phyloP scores from a whole-genome alignment of 2,888 invertebrate species.

The Rhagonycha fulva region DNA sequence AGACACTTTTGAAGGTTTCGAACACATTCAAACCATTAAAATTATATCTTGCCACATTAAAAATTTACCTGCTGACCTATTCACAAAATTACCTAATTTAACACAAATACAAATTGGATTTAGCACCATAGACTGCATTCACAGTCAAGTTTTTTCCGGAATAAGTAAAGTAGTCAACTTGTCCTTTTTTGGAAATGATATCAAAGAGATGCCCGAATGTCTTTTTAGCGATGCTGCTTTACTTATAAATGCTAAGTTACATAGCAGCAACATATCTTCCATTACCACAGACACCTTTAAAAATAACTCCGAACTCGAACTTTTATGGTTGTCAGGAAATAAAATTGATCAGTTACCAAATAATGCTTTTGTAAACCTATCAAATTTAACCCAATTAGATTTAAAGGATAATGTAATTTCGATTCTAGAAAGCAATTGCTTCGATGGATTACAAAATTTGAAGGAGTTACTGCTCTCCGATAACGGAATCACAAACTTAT shows the following conservation, averaged over 20 bases:
- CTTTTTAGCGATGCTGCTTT: slow-evolving; percentile 4
- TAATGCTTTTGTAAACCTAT: slow-evolving; percentile 6
- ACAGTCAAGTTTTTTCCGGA: slow-evolving; percentile 1
- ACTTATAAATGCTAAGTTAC: slow-evolving; percentile 2
- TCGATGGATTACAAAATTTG: neutral
- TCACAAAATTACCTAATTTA: neutral
- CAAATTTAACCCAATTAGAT: neutral
- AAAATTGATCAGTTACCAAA: slow-evolving; percentile 2
- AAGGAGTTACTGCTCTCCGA: neutral
- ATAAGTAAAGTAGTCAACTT: slow-evolving; percentile 4
- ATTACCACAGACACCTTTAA: slow-evolving; percentile 2
- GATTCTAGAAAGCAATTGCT: neutral
- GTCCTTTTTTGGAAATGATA: slow-evolving; percentile 12
- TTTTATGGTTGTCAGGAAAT: slow-evolving; percentile 14
- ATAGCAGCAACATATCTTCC: slow-evolving; percentile 1
- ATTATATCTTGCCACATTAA: slow-evolving; percentile 8
- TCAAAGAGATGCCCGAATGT: neutral
- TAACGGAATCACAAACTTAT: neutral
- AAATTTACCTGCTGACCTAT: slow-evolving; percentile 7
- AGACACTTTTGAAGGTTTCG: slow-evolving; percentile 8
- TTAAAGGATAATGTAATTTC: slow-evolving; percentile 9
- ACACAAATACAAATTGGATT: slow-evolving; percentile 18
- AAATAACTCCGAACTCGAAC: slow-evolving; percentile 1
- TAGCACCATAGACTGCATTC: slow-evolving; percentile 8
- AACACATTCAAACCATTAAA: slow-evolving; percentile 11